Percentiles rank a stretch among this genome's conserved stretches.
These are phyloP conservation scores for Electrona antarctica DNA, from an alignment of 2,113 vertebrate species.

Conservation along the genomic window DNA sequence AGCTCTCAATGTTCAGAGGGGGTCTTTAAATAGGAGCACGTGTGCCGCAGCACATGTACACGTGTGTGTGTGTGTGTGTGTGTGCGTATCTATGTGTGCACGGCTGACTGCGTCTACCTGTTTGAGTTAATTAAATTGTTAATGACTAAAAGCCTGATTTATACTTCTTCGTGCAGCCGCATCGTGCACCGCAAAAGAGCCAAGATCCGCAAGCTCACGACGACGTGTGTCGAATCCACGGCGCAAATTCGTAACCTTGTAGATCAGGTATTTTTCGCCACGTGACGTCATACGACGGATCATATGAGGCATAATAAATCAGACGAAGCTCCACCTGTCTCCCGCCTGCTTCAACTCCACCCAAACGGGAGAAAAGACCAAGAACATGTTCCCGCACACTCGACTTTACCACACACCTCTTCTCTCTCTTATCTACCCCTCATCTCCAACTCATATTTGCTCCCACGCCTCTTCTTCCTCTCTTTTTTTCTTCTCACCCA, in stretches of 20 bases:
- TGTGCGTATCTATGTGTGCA: background rate
- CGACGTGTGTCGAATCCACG: too few relatives aligned
- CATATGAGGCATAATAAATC: background rate
- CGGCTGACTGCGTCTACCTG: background rate
- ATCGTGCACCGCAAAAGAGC: too few relatives aligned
- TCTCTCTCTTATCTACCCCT: background rate
- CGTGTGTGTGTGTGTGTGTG: background rate
- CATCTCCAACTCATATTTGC: background rate
- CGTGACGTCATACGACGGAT: background rate
- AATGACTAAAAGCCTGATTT: background rate
- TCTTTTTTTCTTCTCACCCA: too few relatives aligned
- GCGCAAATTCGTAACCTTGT: too few relatives aligned
- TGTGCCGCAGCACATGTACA: too few relatives aligned
- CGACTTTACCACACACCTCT: background rate
- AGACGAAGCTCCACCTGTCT: slow-evolving; percentile 2
- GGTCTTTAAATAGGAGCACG: too few relatives aligned
- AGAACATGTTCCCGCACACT: background rate
- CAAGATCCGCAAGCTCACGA: too few relatives aligned
- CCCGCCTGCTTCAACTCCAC: slow-evolving; percentile 10
- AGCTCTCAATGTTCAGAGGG: too few relatives aligned
- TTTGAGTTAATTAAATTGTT: background rate
- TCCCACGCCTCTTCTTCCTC: too few relatives aligned
- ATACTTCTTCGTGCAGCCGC: too few relatives aligned
- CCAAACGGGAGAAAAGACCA: background rate
- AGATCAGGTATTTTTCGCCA: too few relatives aligned